Evolutionary conservation across 1,140 invertebrate species (phyloP).

Genomic region (Drusus annulatus): DNA sequence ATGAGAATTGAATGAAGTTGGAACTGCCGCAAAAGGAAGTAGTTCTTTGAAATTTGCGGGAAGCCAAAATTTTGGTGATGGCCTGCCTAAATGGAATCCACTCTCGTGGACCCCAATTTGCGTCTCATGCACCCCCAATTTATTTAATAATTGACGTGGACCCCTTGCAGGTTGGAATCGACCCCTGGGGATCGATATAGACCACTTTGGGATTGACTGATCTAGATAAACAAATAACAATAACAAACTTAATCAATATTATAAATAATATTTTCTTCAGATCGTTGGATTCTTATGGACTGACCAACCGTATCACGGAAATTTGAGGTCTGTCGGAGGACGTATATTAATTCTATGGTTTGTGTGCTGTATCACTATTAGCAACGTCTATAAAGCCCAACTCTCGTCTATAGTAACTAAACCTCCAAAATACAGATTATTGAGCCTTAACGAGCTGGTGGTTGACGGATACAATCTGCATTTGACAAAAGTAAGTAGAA

Average conservation of each 20-base stretch:
- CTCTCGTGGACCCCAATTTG: too few relatives aligned
- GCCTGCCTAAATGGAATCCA: too few relatives aligned
- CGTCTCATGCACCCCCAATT: too few relatives aligned
- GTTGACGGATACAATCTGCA: not conserved
- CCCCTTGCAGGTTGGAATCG: too few relatives aligned
- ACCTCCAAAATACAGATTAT: not conserved
- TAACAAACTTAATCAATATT: not conserved
- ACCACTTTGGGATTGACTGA: too few relatives aligned
- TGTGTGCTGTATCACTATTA: not conserved
- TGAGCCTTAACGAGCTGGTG: not conserved
- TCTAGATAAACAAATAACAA: too few relatives aligned
- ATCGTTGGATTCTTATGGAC: not conserved
- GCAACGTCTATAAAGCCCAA: not conserved
- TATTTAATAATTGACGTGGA: too few relatives aligned
- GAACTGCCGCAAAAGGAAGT: too few relatives aligned
- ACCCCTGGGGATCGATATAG: too few relatives aligned
- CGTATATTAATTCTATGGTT: slow-evolving; percentile 12
- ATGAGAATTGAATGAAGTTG: too few relatives aligned
- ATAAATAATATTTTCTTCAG: not conserved
- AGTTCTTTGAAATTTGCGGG: too few relatives aligned
- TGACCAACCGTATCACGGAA: not conserved
- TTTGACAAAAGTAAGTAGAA: not conserved
- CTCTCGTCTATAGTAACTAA: slow-evolving; percentile 1
- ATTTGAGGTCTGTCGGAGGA: not conserved
- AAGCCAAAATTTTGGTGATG: too few relatives aligned